These are phyloP conservation scores for Mactra quadrangularis DNA, from an alignment of 1,140 invertebrate genomes.

Conservation along the genomic window DNA sequence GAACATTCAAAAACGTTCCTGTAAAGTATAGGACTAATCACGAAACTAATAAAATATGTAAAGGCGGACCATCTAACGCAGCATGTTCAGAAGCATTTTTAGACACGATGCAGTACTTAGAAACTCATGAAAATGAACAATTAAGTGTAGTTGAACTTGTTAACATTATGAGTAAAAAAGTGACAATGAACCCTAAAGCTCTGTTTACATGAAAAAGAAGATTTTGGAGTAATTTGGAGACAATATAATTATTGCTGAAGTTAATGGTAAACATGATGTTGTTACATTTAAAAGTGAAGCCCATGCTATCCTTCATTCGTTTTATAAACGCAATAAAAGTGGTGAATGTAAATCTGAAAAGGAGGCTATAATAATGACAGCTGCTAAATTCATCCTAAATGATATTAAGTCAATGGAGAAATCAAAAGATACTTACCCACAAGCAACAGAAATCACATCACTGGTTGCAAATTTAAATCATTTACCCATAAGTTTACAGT, in stretches of 20 bases:
- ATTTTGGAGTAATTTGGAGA: slow-evolving; percentile 61
- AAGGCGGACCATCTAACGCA: not conserved
- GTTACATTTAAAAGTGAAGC: slow-evolving; percentile 56
- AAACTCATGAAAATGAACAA: slow-evolving; percentile 61
- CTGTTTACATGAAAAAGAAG: slow-evolving; percentile 59
- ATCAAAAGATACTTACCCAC: slow-evolving; percentile 22
- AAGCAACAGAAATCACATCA: slow-evolving; percentile 12
- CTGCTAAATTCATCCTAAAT: slow-evolving; percentile 59
- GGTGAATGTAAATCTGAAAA: slow-evolving; percentile 4
- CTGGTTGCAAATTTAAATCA: slow-evolving; percentile 17
- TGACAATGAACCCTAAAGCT: slow-evolving; percentile 49
- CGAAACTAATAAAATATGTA: not conserved
- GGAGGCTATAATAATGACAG: slow-evolving; percentile 42
- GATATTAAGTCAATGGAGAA: slow-evolving; percentile 47
- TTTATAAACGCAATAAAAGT: slow-evolving; percentile 39
- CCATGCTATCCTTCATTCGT: slow-evolving; percentile 44
- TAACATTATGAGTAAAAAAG: slow-evolving; percentile 58
- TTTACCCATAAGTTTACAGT: slow-evolving; percentile 45
- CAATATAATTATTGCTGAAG: slow-evolving; percentile 54
- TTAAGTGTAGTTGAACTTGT: slow-evolving; percentile 60
- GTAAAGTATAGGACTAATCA: not conserved
- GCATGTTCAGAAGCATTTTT: slow-evolving; percentile 32
- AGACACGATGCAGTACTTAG: slow-evolving; percentile 49
- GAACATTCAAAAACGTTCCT: slow-evolving; percentile 36
- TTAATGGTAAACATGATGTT: slow-evolving; percentile 54